phyloP scores from a whole-genome alignment of 1,140 invertebrate genomes.

The Druon quercuslanigerum region DNA sequence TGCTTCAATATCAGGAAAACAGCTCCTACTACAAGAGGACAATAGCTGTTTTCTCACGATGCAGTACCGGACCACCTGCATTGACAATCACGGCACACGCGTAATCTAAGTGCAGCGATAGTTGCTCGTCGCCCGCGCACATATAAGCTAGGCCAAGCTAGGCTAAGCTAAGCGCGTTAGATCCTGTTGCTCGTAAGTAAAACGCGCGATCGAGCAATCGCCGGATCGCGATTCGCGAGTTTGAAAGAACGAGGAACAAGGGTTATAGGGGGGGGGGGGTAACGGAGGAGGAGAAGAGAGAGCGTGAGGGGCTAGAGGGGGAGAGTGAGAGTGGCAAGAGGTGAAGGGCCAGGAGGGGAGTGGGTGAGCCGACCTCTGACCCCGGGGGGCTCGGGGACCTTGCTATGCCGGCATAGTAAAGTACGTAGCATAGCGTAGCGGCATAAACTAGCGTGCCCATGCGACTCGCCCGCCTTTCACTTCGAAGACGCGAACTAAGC shows the following conservation, averaged over 20 bases:
- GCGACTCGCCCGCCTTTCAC: constrained; percentile 73
- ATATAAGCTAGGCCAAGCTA: not conserved
- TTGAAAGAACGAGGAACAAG: not conserved
- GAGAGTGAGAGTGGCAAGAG: constrained; percentile 41
- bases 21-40: constrained; percentile 32
- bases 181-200: constrained; percentile 36
- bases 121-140: not conserved
- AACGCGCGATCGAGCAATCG: constrained; percentile 18
- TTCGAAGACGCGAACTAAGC: constrained; percentile 68
- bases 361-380: constrained; percentile 74
- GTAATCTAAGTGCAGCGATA: constrained; percentile 23
- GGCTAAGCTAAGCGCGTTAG: constrained; percentile 26
- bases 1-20: constrained; percentile 44
- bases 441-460: constrained; percentile 67
- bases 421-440: constrained; percentile 52
- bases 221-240: constrained; percentile 3
- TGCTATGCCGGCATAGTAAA: constrained; percentile 67
- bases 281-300: too few relatives aligned
- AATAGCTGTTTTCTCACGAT: constrained; percentile 6
- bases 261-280: too few relatives aligned
- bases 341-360: constrained; percentile 61
- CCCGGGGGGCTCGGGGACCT: constrained; percentile 69
- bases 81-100: constrained; percentile 39
- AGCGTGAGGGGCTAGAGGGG: constrained; percentile 34
- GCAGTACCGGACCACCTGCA: constrained; percentile 55